A percentile compares a stretch with the other conserved stretches of the same genome.
phyloP scores from a whole-genome alignment of 2,113 vertebrate genomes.

The Nesogale talazaci region DNA sequence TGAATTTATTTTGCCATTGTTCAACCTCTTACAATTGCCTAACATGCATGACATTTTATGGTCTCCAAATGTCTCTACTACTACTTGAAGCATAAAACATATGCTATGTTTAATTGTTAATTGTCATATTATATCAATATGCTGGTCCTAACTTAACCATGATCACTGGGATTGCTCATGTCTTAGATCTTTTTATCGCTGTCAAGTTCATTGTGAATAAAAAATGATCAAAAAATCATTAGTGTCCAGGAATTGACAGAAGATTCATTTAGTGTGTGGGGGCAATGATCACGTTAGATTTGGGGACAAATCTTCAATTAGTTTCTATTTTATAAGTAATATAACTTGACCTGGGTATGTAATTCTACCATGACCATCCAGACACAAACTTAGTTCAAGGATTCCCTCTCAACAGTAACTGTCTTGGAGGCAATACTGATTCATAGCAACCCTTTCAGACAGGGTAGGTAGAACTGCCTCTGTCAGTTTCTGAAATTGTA shows the following conservation, averaged over 20 bases:
- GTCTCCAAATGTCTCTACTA: constrained; percentile 15
- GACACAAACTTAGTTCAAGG: constrained; percentile 22
- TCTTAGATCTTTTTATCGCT: background rate
- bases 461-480: too few species aligned
- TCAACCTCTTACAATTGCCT: background rate
- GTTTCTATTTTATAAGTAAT: constrained; percentile 38
- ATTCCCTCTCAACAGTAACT: background rate
- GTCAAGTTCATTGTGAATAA: background rate
- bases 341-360: background rate
- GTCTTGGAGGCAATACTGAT: too few species aligned
- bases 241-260: constrained; percentile 15
- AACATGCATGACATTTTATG: background rate
- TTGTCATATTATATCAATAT: constrained; percentile 13
- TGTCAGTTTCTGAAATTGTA: too few species aligned
- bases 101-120: constrained; percentile 21
- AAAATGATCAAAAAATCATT: constrained; percentile 4
- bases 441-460: too few species aligned
- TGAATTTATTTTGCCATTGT: constrained; percentile 15
- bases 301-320: background rate
- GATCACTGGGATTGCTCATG: background rate
- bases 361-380: constrained; percentile 10
- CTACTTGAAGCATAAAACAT: background rate
- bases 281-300: constrained; percentile 27
- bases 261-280: background rate
- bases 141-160: background rate